These are phyloP conservation scores for Cyphomyrus discorhynchus DNA, from an alignment of 2,113 vertebrate species.

Conservation along the genomic window DNA sequence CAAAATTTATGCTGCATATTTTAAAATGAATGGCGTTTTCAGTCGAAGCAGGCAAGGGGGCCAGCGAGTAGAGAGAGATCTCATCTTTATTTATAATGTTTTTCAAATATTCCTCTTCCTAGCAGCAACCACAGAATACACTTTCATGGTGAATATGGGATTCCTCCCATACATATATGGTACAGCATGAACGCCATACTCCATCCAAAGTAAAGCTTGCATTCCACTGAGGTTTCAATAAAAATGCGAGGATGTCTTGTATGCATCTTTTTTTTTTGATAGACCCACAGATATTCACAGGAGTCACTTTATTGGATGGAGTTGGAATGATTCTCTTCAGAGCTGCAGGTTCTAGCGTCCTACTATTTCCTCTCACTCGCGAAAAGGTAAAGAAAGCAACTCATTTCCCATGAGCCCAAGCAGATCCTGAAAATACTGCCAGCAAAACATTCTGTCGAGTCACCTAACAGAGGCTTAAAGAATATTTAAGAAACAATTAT, in stretches of 20 bases:
- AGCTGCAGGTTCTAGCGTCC: conserved; percentile 29
- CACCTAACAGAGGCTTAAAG: not conserved
- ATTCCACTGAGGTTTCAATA: conserved; percentile 28
- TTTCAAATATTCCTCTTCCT: conserved; percentile 44
- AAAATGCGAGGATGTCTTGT: conserved; percentile 25
- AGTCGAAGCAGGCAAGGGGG: conserved; percentile 42
- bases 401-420: conserved; percentile 26
- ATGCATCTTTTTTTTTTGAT: conserved; percentile 11
- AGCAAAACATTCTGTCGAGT: conserved; percentile 21
- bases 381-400: conserved; percentile 37
- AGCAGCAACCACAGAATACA: conserved; percentile 36
- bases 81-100: conserved; percentile 57
- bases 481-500: not conserved
- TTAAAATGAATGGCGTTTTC: conserved; percentile 40
- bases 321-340: conserved; percentile 31
- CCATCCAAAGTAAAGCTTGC: conserved; percentile 56
- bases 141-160: conserved; percentile 47
- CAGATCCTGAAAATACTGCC: conserved; percentile 35
- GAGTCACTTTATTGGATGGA: conserved; percentile 21
- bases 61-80: conserved; percentile 9
- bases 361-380: conserved; percentile 36
- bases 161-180: conserved; percentile 37
- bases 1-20: conserved; percentile 51
- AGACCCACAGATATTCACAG: conserved; percentile 22
- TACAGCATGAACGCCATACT: conserved; percentile 28